Evolutionary conservation across 2,113 vertebrate species (phyloP).

Genomic region (Pogonocichla stellata): DNA sequence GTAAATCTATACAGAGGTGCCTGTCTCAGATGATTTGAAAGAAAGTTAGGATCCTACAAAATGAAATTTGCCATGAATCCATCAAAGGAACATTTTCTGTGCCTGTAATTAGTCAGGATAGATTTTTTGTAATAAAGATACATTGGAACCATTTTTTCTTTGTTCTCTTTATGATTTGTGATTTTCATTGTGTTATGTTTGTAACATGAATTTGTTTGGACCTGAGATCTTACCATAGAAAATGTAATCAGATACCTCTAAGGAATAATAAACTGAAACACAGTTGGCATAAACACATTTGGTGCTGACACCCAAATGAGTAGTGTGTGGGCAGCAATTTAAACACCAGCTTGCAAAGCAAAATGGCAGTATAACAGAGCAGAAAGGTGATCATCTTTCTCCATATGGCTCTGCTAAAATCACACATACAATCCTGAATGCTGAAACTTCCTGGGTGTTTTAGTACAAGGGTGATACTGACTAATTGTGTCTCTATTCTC

Average conservation of each 20-base stretch:
- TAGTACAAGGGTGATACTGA: neutral
- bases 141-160: neutral
- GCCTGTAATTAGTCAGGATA: neutral
- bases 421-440: neutral
- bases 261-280: constrained; percentile 46
- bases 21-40: neutral
- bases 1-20: neutral
- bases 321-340: constrained; percentile 52
- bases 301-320: constrained; percentile 36
- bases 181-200: neutral
- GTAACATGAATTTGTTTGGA: neutral
- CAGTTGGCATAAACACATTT: constrained; percentile 48
- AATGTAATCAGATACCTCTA: constrained; percentile 3
- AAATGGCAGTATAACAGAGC: constrained; percentile 46
- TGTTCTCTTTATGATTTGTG: neutral
- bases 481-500: neutral
- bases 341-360: constrained; percentile 61
- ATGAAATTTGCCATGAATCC: neutral
- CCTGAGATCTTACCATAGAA: neutral
- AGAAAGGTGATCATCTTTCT: constrained; percentile 53
- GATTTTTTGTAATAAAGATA: neutral
- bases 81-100: neutral
- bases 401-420: constrained; percentile 50
- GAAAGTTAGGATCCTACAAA: neutral
- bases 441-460: neutral